phyloP scores from a whole-genome alignment of 1,140 invertebrate genomes.

The Holcopasites calliopsidis region DNA sequence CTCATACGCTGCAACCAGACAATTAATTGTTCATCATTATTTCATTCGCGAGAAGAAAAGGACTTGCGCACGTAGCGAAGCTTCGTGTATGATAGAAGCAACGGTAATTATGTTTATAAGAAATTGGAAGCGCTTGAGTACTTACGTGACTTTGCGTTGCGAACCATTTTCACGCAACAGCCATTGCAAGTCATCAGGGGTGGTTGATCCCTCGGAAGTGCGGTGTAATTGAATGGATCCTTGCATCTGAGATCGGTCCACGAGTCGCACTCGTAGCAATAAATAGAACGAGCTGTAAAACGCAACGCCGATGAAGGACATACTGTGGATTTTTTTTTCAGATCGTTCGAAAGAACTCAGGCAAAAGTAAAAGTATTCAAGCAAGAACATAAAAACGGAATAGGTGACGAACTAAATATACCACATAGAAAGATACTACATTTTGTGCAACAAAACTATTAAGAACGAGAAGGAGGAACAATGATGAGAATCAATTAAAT shows the following conservation, averaged over 20 bases:
- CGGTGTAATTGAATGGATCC: constrained; percentile 96
- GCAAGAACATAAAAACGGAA: not conserved
- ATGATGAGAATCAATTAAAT: not conserved
- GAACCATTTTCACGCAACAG: constrained; percentile 97
- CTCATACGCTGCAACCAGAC: constrained; percentile 87
- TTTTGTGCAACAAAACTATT: not conserved
- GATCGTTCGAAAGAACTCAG: not conserved
- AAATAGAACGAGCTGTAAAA: constrained; percentile 87
- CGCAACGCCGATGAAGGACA: not conserved
- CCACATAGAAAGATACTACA: not conserved
- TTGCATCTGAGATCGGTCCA: constrained; percentile 93
- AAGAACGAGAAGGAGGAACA: too few relatives aligned
- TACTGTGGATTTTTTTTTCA: too few relatives aligned
- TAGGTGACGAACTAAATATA: not conserved
- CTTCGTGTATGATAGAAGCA: too few relatives aligned
- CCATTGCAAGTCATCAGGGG: constrained; percentile 92
- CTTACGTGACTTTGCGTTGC: constrained; percentile 93
- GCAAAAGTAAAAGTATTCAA: not conserved
- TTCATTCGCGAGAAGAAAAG: not conserved
- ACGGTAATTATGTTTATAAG: too few relatives aligned
- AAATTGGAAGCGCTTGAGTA: too few relatives aligned
- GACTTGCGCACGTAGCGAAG: not conserved
- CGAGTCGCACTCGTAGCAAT: constrained; percentile 96
- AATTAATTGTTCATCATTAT: not conserved
- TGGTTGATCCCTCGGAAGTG: constrained; percentile 90